phyloP scores from a whole-genome alignment of 2,888 invertebrate genomes.

The Drosophila infuscata region DNA sequence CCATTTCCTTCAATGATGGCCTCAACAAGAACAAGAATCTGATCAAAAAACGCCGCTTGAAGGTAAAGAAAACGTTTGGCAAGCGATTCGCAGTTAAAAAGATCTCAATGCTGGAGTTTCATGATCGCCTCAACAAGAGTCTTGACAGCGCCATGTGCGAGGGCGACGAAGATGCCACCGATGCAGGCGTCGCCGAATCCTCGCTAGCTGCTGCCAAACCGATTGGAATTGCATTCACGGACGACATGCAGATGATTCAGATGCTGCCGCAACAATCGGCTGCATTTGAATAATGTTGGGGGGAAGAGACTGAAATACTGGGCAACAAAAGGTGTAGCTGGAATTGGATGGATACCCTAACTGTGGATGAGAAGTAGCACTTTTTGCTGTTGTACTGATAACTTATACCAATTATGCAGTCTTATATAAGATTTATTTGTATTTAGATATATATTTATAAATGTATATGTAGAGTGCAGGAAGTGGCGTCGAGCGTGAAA shows the following conservation, averaged over 20 bases:
- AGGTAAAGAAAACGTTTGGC: slow-evolving; percentile 82
- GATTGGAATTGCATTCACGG: slow-evolving; percentile 22
- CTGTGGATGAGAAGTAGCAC: neutral
- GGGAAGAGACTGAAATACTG: slow-evolving; percentile 8
- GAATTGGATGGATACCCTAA: neutral
- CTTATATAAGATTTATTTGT: slow-evolving; percentile 38
- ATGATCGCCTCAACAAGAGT: slow-evolving; percentile 80
- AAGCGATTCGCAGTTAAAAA: slow-evolving; percentile 77
- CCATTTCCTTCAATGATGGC: slow-evolving; percentile 81
- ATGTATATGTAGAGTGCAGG: slow-evolving; percentile 8
- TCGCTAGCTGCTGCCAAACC: slow-evolving; percentile 6
- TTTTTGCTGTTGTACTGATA: slow-evolving; percentile 50
- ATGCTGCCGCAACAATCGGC: slow-evolving; percentile 20
- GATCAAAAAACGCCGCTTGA: slow-evolving; percentile 80
- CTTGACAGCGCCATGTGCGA: slow-evolving; percentile 76
- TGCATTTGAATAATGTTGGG: slow-evolving; percentile 37
- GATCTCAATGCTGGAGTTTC: slow-evolving; percentile 81
- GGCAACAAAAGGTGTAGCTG: slow-evolving; percentile 5
- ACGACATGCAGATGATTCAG: slow-evolving; percentile 47
- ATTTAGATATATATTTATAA: slow-evolving; percentile 10
- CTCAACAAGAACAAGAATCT: slow-evolving; percentile 78
- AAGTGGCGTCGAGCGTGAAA: slow-evolving; percentile 39
- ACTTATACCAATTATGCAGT: slow-evolving; percentile 48
- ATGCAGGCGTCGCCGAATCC: slow-evolving; percentile 1
- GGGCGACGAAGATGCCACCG: slow-evolving; percentile 41